These are phyloP conservation scores for Lycodopsis pacificus DNA, from an alignment of 2,797 vertebrate species.

Conservation along the genomic window DNA sequence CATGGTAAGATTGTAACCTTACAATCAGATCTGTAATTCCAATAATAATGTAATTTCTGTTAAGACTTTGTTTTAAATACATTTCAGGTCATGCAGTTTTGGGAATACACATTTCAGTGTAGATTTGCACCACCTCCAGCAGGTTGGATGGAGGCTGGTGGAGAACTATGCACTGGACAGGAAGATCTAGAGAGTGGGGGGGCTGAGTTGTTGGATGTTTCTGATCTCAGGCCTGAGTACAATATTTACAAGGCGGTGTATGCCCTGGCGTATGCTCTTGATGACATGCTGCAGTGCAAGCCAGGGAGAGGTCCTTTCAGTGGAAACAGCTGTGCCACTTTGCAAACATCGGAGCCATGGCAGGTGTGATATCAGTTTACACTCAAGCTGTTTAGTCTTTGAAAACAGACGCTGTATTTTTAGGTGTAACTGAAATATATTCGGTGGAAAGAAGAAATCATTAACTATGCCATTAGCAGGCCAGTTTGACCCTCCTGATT, in stretches of 20 bases:
- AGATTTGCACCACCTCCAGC: conserved; percentile 38
- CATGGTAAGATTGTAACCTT: conserved; percentile 43
- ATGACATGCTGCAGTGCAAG: too few relatives aligned
- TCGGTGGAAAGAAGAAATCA: background rate
- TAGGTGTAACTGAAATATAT: background rate
- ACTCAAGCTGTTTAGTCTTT: background rate
- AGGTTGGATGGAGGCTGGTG: conserved; percentile 27
- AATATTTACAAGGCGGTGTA: conserved; percentile 75
- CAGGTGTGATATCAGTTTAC: background rate
- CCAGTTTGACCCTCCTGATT: background rate
- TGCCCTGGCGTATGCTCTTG: conserved; percentile 53
- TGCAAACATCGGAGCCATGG: conserved; percentile 20
- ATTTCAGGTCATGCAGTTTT: too few relatives aligned
- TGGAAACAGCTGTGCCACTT: conserved; percentile 56
- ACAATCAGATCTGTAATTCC: background rate
- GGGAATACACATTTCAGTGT: conserved; percentile 66
- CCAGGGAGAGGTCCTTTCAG: too few relatives aligned
- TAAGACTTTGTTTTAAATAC: too few relatives aligned
- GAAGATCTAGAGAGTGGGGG: conserved; percentile 33
- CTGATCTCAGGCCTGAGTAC: conserved; percentile 58
- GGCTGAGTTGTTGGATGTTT: conserved; percentile 64
- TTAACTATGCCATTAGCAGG: background rate
- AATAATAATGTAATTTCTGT: too few relatives aligned
- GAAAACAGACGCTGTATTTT: background rate
- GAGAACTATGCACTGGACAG: conserved; percentile 53